These are phyloP conservation scores for Piaya cayana DNA, from an alignment of 2,113 vertebrate species.

Conservation along the genomic window DNA sequence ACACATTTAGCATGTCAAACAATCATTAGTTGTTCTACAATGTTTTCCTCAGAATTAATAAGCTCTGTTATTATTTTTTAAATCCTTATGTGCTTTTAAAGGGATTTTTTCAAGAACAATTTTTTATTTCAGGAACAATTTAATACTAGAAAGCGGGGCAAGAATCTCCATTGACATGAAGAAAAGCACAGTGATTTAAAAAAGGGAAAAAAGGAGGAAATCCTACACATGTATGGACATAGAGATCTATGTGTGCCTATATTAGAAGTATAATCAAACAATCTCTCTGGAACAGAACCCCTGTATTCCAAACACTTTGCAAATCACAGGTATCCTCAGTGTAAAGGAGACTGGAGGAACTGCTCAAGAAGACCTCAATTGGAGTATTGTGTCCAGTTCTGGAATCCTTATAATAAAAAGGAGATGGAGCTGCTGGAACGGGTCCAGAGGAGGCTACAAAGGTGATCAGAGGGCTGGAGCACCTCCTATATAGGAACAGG, in stretches of 20 bases:
- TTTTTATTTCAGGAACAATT: background rate
- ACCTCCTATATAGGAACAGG: no score
- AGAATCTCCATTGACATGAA: background rate
- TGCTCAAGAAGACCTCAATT: background rate
- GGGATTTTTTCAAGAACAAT: background rate
- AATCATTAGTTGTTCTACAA: background rate
- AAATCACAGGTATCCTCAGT: background rate
- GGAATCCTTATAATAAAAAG: no score
- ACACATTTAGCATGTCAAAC: background rate
- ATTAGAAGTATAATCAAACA: background rate
- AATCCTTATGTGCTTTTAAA: background rate
- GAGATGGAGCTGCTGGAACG: no score
- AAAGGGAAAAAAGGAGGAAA: background rate
- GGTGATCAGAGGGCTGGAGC: no score
- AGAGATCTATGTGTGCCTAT: background rate
- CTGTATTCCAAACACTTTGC: background rate
- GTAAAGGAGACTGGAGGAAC: background rate
- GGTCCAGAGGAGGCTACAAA: no score
- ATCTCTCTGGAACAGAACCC: background rate
- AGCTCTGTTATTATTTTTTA: background rate
- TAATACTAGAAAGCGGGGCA: background rate
- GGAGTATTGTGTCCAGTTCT: no score
- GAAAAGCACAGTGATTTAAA: background rate
- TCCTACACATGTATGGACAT: background rate
- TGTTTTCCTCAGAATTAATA: background rate